Percentiles rank a stretch among this genome's conserved stretches.
phyloP scores from a whole-genome alignment of 2,113 vertebrate genomes.

The Phrynosoma platyrhinos region DNA sequence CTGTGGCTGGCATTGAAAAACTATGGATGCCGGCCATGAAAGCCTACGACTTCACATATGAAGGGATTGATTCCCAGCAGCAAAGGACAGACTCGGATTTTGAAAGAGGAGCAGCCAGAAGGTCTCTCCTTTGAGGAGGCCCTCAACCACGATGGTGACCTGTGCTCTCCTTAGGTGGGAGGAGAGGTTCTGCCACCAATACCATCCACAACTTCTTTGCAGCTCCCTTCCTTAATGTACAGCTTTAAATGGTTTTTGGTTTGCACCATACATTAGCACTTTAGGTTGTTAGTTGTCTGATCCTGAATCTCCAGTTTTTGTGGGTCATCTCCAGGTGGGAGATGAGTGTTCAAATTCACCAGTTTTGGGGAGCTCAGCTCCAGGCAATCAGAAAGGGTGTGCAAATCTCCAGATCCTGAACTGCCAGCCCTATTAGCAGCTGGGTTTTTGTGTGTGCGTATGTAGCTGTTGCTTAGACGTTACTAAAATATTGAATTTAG shows the following conservation, averaged over 20 bases:
- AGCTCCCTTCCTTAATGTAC: background rate
- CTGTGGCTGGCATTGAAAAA: too few relatives aligned
- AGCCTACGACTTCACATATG: too few relatives aligned
- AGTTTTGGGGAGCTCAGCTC: too few relatives aligned
- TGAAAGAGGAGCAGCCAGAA: background rate
- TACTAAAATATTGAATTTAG: slow-evolving; percentile 28
- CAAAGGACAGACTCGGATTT: background rate
- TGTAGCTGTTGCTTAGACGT: slow-evolving; percentile 43
- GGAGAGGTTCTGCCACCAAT: background rate
- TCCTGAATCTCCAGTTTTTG: too few relatives aligned
- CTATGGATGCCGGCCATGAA: too few relatives aligned
- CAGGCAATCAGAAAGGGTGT: too few relatives aligned
- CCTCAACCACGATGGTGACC: background rate
- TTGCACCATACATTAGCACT: slow-evolving; percentile 41
- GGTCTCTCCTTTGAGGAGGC: background rate
- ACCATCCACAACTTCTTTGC: too few relatives aligned
- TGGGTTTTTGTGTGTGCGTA: fast-evolving
- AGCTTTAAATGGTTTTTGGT: background rate
- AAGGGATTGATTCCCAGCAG: background rate
- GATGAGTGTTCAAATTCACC: too few relatives aligned
- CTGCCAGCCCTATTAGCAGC: too few relatives aligned
- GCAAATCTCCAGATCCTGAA: too few relatives aligned
- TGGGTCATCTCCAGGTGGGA: too few relatives aligned
- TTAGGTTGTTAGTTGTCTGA: slow-evolving; percentile 35
- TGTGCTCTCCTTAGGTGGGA: background rate